A percentile compares a stretch with the other conserved stretches of the same genome.
phyloP scores from a whole-genome alignment of 1,140 invertebrate species.

The Uloborus diversus region DNA sequence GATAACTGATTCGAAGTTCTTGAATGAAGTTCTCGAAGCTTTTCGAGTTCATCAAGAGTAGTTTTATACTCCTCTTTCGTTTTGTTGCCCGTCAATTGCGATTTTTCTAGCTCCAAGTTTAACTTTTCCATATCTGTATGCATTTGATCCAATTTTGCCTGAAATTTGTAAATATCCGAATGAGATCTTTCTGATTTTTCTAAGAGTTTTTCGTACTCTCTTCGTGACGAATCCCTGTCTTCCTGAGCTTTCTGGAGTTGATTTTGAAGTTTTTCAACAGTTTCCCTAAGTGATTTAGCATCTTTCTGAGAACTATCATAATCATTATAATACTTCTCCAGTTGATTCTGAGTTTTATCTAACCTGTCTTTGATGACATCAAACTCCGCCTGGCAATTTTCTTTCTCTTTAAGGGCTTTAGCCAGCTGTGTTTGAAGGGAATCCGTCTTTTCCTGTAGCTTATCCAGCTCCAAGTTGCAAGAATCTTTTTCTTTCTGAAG shows the following conservation, averaged over 20 bases:
- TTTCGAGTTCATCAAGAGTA: conserved; percentile 82
- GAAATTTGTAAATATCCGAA: conserved; percentile 85
- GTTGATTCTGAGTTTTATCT: conserved; percentile 75
- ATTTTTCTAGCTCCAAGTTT: conserved; percentile 86
- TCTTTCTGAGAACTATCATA: conserved; percentile 84
- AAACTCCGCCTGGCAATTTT: conserved; percentile 82
- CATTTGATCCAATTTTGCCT: conserved; percentile 84
- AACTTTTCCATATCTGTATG: conserved; percentile 86
- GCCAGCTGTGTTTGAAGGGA: conserved; percentile 79
- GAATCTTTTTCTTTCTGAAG: conserved; percentile 88
- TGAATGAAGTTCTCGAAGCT: conserved; percentile 87
- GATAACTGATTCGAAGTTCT: conserved; percentile 82
- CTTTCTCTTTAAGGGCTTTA: conserved; percentile 84
- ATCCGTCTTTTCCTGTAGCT: conserved; percentile 81
- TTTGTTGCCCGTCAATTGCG: conserved; percentile 79
- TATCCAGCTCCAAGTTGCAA: conserved; percentile 81
- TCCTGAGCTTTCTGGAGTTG: conserved; percentile 82
- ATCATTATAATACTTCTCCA: conserved; percentile 73
- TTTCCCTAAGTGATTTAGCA: conserved; percentile 86
- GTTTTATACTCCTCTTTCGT: conserved; percentile 85
- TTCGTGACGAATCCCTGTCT: conserved; percentile 85
- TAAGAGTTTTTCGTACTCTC: conserved; percentile 89
- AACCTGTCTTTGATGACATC: conserved; percentile 86
- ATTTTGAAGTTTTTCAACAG: conserved; percentile 84
- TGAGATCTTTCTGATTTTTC: conserved; percentile 92